Evolutionary conservation across 1,140 invertebrate species (phyloP).

Genomic region (Coptotermes formosanus): DNA sequence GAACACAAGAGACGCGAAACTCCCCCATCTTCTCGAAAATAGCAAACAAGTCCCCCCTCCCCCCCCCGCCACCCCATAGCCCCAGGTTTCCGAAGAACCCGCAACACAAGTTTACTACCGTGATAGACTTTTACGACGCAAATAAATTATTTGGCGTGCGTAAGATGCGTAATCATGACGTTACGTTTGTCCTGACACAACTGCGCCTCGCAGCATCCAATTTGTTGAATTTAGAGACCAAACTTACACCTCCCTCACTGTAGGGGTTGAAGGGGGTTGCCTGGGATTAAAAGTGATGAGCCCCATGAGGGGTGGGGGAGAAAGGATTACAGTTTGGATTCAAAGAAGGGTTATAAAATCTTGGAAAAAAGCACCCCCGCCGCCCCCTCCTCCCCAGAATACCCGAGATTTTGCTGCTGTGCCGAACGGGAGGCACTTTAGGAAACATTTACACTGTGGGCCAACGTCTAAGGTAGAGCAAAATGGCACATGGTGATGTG

Average conservation of each 20-base stretch:
- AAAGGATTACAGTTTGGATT: constrained; percentile 17
- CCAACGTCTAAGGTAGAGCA: background rate
- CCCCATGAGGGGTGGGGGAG: background rate
- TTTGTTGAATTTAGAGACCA: background rate
- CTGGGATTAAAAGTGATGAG: constrained; percentile 13
- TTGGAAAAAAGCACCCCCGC: background rate
- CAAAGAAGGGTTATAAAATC: constrained; percentile 16
- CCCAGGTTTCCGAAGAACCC: background rate
- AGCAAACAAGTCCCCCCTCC: background rate
- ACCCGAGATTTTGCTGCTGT: background rate
- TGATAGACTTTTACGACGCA: constrained; percentile 5
- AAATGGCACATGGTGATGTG: background rate
- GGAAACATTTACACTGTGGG: background rate
- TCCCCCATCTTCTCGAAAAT: background rate
- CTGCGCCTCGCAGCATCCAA: background rate
- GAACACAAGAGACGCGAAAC: background rate
- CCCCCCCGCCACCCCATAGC: background rate
- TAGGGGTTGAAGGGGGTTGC: background rate
- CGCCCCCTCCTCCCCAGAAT: background rate
- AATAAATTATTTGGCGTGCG: constrained; percentile 10
- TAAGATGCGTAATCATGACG: background rate
- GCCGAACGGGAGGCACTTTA: background rate
- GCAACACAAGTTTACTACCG: constrained; percentile 15
- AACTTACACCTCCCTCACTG: constrained; percentile 3
- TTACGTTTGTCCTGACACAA: background rate